These are phyloP conservation scores for Cebidichthys violaceus DNA, from an alignment of 2,113 vertebrate genomes.

Conservation along the genomic window DNA sequence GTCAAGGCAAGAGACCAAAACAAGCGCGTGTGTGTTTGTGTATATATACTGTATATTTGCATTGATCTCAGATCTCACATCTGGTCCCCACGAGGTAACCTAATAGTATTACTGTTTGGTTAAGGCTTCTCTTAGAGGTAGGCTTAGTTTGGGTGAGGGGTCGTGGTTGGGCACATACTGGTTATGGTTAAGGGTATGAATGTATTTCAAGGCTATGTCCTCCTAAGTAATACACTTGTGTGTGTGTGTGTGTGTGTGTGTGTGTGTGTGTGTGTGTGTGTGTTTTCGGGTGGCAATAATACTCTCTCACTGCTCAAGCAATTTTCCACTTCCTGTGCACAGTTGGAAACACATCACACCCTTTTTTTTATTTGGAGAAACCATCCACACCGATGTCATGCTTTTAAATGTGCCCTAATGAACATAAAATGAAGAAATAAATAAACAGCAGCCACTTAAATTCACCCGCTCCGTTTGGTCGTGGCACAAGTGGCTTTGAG, in stretches of 20 bases:
- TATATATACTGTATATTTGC: neutral
- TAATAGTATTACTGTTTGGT: slow-evolving; percentile 10
- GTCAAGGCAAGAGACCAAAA: neutral
- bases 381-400: slow-evolving; percentile 32
- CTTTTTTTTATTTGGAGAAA: slow-evolving; percentile 42
- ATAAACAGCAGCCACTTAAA: slow-evolving; percentile 20
- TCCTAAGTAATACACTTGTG: slow-evolving; percentile 4
- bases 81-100: slow-evolving; percentile 30
- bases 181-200: slow-evolving; percentile 8
- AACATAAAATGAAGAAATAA: slow-evolving; percentile 30
- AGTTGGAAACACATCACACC: slow-evolving; percentile 49
- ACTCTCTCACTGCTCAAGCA: slow-evolving; percentile 18
- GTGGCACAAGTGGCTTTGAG: slow-evolving; percentile 15
- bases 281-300: slow-evolving; percentile 32
- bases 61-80: slow-evolving; percentile 7
- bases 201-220: slow-evolving; percentile 14
- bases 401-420: slow-evolving; percentile 33
- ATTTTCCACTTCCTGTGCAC: slow-evolving; percentile 53
- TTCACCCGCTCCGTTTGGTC: slow-evolving; percentile 4
- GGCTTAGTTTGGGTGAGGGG: neutral
- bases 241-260: neutral
- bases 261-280: slow-evolving; percentile 9
- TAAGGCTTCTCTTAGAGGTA: neutral
- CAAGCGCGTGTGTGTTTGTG: neutral
- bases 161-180: neutral